Conservation (phyloP, 2,888 invertebrate species). For the Omphaloscelis lunosa region DNA sequence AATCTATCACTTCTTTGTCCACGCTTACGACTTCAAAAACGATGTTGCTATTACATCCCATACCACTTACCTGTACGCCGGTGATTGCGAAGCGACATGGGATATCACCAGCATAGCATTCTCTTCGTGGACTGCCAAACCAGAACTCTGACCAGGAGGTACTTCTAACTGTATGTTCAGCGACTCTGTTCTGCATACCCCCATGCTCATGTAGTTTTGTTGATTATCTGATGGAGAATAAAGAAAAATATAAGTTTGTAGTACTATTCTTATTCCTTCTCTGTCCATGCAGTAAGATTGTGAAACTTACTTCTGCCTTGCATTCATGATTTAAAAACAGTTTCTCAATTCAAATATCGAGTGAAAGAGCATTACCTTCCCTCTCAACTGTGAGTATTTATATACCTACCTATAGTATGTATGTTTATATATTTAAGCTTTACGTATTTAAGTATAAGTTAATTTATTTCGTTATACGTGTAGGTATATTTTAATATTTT, state of each 20-base stretch:
- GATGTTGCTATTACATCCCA: neutral
- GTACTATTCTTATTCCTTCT: too few species aligned
- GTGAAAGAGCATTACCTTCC: too few species aligned
- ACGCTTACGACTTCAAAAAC: neutral
- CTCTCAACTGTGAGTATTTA: too few species aligned
- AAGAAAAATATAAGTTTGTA: neutral
- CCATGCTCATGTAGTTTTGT: constrained; percentile 87
- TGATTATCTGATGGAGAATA: constrained; percentile 75
- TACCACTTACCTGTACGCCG: constrained; percentile 83
- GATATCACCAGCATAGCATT: constrained; percentile 83
- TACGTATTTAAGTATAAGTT: too few species aligned
- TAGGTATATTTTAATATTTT: too few species aligned
- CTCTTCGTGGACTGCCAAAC: constrained; percentile 85
- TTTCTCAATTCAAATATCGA: too few species aligned
- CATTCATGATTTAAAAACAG: too few species aligned
- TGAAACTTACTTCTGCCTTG: too few species aligned
- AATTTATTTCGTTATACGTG: too few species aligned
- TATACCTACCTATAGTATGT: too few species aligned
- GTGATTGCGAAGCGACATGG: constrained; percentile 85
- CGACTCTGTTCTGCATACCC: constrained; percentile 86
- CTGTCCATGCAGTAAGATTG: too few species aligned
- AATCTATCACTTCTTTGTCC: neutral
- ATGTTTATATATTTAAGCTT: too few species aligned
- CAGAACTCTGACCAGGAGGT: constrained; percentile 86
- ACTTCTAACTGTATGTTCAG: constrained; percentile 87